Evolutionary conservation across 2,888 invertebrate species (phyloP), one percentile per base, ranked within the genome.

Genomic region (Orchestes rusci): DNA sequence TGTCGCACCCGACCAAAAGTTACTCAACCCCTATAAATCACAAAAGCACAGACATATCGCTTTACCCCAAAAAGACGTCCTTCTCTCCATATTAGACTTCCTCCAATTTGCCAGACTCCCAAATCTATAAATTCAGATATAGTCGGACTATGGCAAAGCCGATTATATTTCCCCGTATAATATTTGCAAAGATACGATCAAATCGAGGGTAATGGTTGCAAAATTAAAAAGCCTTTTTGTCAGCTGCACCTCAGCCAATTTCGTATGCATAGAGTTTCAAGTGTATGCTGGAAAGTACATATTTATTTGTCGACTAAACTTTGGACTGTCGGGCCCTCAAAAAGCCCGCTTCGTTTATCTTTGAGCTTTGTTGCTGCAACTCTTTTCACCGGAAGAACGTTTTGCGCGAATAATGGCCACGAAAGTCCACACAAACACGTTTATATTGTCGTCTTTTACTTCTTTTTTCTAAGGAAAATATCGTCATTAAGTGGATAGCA

Each of bases 111-210:
- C 36, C 32, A 33, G 35, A 10, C 34, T 15, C 20, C 18, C 17
- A 12, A 35, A 45, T 45, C 45, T 41, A 45, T 45, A 45, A 45
- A 45, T 45, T 41, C 17, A 16, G 45, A 31, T 45, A 40, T 45
- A 37, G 41, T 41, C 23, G 45, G 18, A 40, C 31, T 41, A 45
- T 45, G 40, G 27, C 31, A 41, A 37, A 45, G 36, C 45, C 41
- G 45, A 31, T 45, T 45, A 44, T 32, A 28, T 17, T 13, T 31
- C 44, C 10, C 23, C 5, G 10, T 23, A 23, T 23, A 23, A 23
- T 23, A 23, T 23, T 23, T 10, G 7, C 5, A 5, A 23, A 5
- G 10, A 23, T 5, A 5, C 23, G 10, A 10, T 23, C 23, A 23
- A 23, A 10, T 5, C 10, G 10, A 23, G 23, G 23, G 23, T 10